These are phyloP conservation scores for Hormaphis cornu DNA, from an alignment of 1,140 invertebrate species.

Conservation along the genomic window DNA sequence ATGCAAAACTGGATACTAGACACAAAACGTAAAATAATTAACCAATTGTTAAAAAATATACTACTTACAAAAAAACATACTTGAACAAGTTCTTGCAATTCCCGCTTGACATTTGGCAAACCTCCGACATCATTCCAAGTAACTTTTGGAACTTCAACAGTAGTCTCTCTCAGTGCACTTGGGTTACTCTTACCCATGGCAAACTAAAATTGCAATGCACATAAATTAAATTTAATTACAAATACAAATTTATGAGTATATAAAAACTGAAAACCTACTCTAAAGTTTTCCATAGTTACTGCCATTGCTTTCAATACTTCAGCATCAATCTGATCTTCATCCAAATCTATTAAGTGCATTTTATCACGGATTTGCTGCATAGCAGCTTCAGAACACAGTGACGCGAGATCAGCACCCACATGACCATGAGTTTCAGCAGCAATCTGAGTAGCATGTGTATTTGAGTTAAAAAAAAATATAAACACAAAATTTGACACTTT, in stretches of 20 bases:
- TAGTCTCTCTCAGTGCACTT: slow-evolving; percentile 92
- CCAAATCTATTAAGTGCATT: slow-evolving; percentile 99
- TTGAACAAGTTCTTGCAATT: slow-evolving; percentile 92
- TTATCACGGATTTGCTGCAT: slow-evolving; percentile 99
- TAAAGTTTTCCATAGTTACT: slow-evolving; percentile 97
- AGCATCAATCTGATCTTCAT: slow-evolving; percentile 98
- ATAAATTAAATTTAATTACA: neutral
- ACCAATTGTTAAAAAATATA: neutral
- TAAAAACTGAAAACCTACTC: slow-evolving; percentile 59
- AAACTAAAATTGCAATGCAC: slow-evolving; percentile 54
- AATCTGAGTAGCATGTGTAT: no score
- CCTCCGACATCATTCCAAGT: slow-evolving; percentile 98
- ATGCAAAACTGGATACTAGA: slow-evolving; percentile 96
- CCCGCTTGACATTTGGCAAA: slow-evolving; percentile 90
- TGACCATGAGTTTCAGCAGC: slow-evolving; percentile 98
- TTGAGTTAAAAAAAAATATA: slow-evolving; percentile 5
- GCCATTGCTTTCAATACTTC: slow-evolving; percentile 94
- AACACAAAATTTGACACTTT: neutral
- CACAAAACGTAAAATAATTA: slow-evolving; percentile 31
- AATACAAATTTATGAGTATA: neutral
- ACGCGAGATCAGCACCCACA: slow-evolving; percentile 97
- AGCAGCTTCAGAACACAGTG: slow-evolving; percentile 98
- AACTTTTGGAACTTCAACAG: slow-evolving; percentile 96
- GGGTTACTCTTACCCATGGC: slow-evolving; percentile 97
- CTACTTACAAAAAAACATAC: slow-evolving; percentile 40